These are phyloP conservation scores for Stegastes partitus DNA, from an alignment of 2,113 vertebrate species.

Conservation along the genomic window DNA sequence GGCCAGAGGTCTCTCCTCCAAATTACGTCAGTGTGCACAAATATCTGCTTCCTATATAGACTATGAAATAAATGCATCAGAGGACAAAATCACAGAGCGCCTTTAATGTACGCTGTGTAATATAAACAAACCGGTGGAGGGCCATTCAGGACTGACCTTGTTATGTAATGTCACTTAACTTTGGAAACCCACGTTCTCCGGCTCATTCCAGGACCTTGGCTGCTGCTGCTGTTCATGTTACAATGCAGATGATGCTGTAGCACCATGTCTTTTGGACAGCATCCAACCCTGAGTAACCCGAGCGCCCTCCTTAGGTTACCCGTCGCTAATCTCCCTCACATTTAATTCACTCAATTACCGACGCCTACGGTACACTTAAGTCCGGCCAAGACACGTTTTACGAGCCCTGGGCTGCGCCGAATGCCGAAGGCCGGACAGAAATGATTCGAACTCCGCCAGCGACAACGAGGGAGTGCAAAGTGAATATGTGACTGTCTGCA, in stretches of 20 bases:
- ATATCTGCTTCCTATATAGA: neutral
- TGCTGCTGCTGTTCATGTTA: constrained; percentile 27
- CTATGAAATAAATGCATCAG: neutral
- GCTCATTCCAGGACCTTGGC: neutral
- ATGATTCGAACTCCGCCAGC: neutral
- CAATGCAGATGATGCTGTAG: constrained; percentile 2
- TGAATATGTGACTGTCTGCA: constrained; percentile 5
- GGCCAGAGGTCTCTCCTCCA: neutral
- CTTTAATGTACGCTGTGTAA: neutral
- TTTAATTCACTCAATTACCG: constrained; percentile 52
- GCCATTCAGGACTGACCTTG: neutral
- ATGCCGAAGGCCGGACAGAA: constrained; percentile 25
- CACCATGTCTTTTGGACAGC: constrained; percentile 30
- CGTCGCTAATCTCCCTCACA: neutral
- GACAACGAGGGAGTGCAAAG: neutral
- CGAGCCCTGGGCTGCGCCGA: constrained; percentile 2
- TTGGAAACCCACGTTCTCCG: neutral
- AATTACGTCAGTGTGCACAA: neutral
- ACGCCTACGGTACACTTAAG: constrained; percentile 58
- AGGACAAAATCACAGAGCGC: neutral
- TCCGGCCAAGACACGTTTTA: constrained; percentile 39
- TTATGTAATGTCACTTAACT: constrained; percentile 9
- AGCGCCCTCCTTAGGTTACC: constrained; percentile 5
- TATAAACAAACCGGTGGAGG: constrained; percentile 11
- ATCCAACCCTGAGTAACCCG: constrained; percentile 17